Evolutionary conservation across 2,113 vertebrate genomes (phyloP), one percentile per base, ranked within the genome.

Genomic region (Rhinopomastus cyanomelas): DNA sequence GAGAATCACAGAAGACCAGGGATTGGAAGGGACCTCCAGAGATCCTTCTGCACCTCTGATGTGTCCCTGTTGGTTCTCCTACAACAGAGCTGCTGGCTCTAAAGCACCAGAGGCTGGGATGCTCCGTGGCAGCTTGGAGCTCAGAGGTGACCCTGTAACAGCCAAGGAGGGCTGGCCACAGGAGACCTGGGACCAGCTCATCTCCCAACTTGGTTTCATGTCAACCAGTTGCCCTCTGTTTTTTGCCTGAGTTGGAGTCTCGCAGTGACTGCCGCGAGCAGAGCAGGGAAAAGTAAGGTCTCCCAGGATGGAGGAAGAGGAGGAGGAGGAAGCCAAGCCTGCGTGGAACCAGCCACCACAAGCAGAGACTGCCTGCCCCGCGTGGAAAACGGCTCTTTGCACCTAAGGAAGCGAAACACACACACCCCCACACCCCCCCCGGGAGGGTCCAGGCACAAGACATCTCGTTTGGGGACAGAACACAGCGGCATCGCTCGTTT

Each of bases 61-160:
- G n/a, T n/a, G n/a, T n/a, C n/a, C n/a, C n/a, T n/a, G n/a, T 7
- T 3, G 19, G 65, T 78, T n/a, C 59, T 72, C 42, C 55, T 8
- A 9, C 1, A 0, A 0, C 32, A 44, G 20, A 71, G 48, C 36
- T 49, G 39, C 5, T 21, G 15, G 19, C 19, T 21, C 7, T 6
- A 59, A 62, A 55, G 19, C 25, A 53, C 14, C 26, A 0, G 16
- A 42, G 36, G 36, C 51, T 8, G 6, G 32, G 46, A 29, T 3
- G 3, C 37, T 3, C 60, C 26, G 15, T 0, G 29, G 57, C 25
- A 60, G 48, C 25, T 22, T 13, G 27, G 22, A 49, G 27, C 49
- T 34, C 25, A 49, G 62, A 62, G 34, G 1, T 14, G 36, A 29
- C 17, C 22, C 56, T 14, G 15, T 6, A 30, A 21, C 15, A 26